Conservation (phyloP, 1,140 invertebrate genomes). For the Heliconius melpomene region DNA sequence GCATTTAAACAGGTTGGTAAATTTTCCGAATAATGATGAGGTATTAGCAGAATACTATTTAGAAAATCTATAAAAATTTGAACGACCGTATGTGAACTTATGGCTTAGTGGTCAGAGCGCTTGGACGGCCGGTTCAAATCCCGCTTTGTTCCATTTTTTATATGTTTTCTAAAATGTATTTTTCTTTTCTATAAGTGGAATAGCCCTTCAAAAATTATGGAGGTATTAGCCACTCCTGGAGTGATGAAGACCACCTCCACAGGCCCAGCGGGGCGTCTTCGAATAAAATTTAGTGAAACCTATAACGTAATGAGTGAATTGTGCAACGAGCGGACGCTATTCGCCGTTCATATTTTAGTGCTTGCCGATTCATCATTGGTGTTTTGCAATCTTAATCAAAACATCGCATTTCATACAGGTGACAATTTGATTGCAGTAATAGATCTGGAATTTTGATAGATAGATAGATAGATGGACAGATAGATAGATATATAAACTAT, state of each 20-base stretch:
- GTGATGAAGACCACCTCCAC: constrained; percentile 59
- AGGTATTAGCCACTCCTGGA: constrained; percentile 41
- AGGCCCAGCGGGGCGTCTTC: constrained; percentile 63
- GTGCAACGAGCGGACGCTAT: constrained; percentile 60
- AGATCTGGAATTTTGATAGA: background rate
- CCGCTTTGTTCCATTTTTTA: too few relatives aligned
- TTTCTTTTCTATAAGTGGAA: too few relatives aligned
- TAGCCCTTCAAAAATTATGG: constrained; percentile 26
- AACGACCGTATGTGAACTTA: too few relatives aligned
- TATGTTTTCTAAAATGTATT: too few relatives aligned
- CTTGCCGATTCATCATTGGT: constrained; percentile 49
- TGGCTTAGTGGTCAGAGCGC: too few relatives aligned
- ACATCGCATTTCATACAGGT: constrained; percentile 9
- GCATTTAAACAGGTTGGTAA: constrained; percentile 45
- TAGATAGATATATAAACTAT: too few relatives aligned
- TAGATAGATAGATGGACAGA: too few relatives aligned
- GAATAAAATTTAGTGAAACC: constrained; percentile 70
- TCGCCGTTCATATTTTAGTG: constrained; percentile 46
- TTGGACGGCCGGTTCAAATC: too few relatives aligned
- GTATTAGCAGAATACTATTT: constrained; percentile 25
- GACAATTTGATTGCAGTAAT: background rate
- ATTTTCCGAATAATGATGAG: constrained; percentile 47
- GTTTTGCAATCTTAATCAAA: constrained; percentile 44
- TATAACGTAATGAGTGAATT: constrained; percentile 77
- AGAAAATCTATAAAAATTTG: too few relatives aligned